These are phyloP conservation scores for Chrysochloris asiatica DNA, from an alignment of 2,113 vertebrate species.

Conservation along the genomic window DNA sequence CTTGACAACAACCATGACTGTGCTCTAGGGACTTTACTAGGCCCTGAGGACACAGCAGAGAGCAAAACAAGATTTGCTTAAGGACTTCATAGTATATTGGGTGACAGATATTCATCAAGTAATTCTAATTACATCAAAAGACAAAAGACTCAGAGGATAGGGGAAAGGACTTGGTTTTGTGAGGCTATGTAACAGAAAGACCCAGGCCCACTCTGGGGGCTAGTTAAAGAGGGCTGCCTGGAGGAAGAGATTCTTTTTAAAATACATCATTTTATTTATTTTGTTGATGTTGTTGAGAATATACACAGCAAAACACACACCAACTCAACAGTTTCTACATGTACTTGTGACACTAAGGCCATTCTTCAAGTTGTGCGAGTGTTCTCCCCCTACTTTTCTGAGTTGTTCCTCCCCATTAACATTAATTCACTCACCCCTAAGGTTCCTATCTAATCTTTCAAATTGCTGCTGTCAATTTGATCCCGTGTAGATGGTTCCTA, in stretches of 20 bases:
- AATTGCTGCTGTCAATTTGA: background rate
- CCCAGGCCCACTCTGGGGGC: too few relatives aligned
- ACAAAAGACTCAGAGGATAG: slow-evolving; percentile 1
- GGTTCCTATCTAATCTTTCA: background rate
- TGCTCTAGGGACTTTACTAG: background rate
- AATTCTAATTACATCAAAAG: background rate
- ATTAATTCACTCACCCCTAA: background rate
- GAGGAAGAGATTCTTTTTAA: background rate
- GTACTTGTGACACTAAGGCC: background rate
- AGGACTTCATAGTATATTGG: background rate
- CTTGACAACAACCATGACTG: too few relatives aligned
- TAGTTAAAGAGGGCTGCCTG: background rate
- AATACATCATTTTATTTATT: background rate
- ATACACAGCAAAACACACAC: background rate
- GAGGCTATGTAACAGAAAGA: background rate
- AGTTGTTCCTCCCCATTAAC: too few relatives aligned
- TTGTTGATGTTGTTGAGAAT: background rate
- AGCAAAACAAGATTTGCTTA: background rate
- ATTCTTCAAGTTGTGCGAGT: background rate
- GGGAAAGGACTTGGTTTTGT: background rate
- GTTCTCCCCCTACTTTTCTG: background rate
- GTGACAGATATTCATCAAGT: background rate
- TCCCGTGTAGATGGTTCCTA: background rate
- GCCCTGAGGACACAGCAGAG: background rate
- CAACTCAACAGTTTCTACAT: background rate